phyloP scores from a whole-genome alignment of 2,113 vertebrate species.

The Atractosteus spatula region DNA sequence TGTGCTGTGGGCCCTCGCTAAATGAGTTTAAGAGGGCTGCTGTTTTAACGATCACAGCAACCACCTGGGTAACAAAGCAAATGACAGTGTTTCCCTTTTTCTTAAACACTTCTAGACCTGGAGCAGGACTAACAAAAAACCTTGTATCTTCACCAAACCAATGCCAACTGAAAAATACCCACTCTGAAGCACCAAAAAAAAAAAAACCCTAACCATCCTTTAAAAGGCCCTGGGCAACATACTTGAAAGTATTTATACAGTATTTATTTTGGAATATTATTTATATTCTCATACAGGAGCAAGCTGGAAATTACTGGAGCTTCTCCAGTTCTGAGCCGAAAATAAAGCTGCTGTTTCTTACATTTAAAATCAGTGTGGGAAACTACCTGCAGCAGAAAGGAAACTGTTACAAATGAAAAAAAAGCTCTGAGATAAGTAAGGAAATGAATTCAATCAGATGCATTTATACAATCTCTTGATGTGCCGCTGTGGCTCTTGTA shows the following conservation, averaged over 20 bases:
- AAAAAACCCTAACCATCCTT: no score
- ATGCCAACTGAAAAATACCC: no score
- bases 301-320: no score
- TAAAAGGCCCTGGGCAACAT: no score
- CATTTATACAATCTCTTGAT: neutral
- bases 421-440: neutral
- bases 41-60: constrained; percentile 48
- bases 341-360: neutral
- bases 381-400: neutral
- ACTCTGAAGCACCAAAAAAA: no score
- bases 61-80: constrained; percentile 38
- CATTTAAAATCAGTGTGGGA: neutral
- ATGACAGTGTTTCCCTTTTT: neutral
- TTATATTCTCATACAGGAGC: no score
- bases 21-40: constrained; percentile 40
- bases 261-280: no score
- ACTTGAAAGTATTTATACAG: no score
- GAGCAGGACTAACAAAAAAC: constrained; percentile 7
- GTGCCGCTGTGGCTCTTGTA: neutral
- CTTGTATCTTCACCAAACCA: neutral
- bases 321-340: neutral
- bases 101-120: constrained; percentile 9
- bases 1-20: constrained; percentile 33
- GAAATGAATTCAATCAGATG: constrained; percentile 5
- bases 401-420: neutral